Evolutionary conservation across 2,888 invertebrate genomes (phyloP).

Genomic region (Palloptera scutellata): DNA sequence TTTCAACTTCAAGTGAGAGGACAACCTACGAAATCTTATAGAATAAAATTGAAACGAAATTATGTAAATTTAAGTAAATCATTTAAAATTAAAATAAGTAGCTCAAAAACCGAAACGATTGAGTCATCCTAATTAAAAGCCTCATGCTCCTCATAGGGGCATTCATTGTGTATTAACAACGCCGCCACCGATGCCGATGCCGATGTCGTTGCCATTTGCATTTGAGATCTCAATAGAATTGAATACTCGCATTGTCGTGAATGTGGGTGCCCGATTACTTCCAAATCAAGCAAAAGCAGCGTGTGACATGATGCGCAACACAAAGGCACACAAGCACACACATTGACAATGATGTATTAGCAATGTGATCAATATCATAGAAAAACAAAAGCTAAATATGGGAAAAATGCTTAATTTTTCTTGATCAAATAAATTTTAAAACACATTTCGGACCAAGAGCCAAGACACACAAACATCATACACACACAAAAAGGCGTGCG

Average conservation of each 20-base stretch:
- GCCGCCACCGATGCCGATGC: too few species aligned
- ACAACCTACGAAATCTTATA: neutral
- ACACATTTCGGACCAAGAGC: neutral
- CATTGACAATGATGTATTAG: constrained; percentile 1
- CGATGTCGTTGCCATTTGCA: constrained; percentile 24
- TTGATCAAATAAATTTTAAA: neutral
- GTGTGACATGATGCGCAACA: constrained; percentile 16
- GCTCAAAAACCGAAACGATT: too few species aligned
- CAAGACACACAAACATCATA: neutral
- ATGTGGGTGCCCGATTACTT: constrained; percentile 22
- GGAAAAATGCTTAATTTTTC: constrained; percentile 27
- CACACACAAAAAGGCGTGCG: neutral
- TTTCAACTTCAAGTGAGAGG: neutral
- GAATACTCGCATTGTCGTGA: too few species aligned
- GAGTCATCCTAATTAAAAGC: too few species aligned
- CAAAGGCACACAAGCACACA: constrained; percentile 18
- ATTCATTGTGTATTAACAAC: too few species aligned
- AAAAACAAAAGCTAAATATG: constrained; percentile 29
- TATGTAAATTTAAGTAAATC: too few species aligned
- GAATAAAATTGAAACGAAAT: too few species aligned
- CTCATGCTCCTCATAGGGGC: too few species aligned
- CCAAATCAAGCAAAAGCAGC: constrained; percentile 28
- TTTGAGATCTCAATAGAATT: constrained; percentile 4
- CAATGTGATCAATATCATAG: constrained; percentile 21
- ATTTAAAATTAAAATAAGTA: too few species aligned